phyloP scores from a whole-genome alignment of 2,113 vertebrate genomes.

The Cromileptes altivelis region DNA sequence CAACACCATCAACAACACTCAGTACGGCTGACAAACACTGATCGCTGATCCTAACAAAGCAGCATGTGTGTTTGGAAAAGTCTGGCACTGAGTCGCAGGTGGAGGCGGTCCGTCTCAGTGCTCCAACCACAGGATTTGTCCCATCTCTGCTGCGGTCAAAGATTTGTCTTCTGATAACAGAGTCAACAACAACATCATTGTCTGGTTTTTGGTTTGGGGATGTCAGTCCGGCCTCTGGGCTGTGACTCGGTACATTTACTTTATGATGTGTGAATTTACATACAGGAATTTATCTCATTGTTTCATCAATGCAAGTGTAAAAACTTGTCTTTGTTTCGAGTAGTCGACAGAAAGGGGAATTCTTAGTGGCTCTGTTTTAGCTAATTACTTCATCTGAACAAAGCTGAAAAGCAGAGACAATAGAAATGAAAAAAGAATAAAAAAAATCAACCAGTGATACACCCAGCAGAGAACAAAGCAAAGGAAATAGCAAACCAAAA shows the following conservation, averaged over 20 bases:
- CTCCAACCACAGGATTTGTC: conserved; percentile 33
- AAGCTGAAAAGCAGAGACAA: conserved; percentile 18
- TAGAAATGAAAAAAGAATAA: background rate
- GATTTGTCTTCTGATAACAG: conserved; percentile 46
- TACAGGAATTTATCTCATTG: background rate
- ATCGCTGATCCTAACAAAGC: conserved; percentile 53
- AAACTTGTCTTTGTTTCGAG: background rate
- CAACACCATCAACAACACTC: conserved; percentile 79
- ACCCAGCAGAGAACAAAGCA: conserved; percentile 54
- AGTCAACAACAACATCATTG: conserved; percentile 27
- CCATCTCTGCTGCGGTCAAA: conserved; percentile 13
- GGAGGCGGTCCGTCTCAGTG: conserved; percentile 25
- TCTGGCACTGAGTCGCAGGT: conserved; percentile 49
- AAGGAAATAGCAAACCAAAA: conserved; percentile 45
- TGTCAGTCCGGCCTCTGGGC: background rate
- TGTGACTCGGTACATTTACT: background rate
- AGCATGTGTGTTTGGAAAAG: conserved; percentile 55
- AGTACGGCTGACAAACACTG: conserved; percentile 60
- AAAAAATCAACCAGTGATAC: background rate
- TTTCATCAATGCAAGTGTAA: background rate
- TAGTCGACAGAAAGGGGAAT: too few relatives aligned
- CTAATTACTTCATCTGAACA: conserved; percentile 8
- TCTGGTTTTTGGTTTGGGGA: conserved; percentile 21
- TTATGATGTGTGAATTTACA: background rate
- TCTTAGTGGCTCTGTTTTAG: background rate